These are phyloP conservation scores for Rhorus exstirpatorius DNA, from an alignment of 2,888 invertebrate species.

Conservation along the genomic window DNA sequence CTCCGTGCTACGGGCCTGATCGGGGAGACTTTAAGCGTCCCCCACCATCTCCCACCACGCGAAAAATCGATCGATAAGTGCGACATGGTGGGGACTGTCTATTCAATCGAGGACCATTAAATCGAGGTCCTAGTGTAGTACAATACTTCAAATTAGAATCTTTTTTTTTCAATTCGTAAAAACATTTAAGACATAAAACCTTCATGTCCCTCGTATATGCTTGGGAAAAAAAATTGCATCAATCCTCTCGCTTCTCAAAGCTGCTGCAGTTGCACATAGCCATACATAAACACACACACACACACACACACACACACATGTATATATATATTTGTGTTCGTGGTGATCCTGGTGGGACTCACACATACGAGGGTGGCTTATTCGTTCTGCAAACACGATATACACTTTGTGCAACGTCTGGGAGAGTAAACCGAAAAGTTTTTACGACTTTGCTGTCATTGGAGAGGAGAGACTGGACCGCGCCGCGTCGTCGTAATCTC, in stretches of 20 bases:
- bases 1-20: too few species aligned
- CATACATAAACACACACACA: neutral
- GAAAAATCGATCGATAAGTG: too few species aligned
- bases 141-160: too few species aligned
- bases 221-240: constrained; percentile 12
- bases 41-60: too few species aligned
- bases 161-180: neutral
- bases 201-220: neutral
- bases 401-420: neutral
- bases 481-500: constrained; percentile 44
- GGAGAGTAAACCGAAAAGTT: constrained; percentile 51
- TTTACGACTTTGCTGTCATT: constrained; percentile 38
- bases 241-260: constrained; percentile 18
- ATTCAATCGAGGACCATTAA: too few species aligned
- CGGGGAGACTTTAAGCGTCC: too few species aligned
- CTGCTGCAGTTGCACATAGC: constrained; percentile 48
- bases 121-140: too few species aligned
- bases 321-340: neutral
- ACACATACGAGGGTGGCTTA: constrained; percentile 28
- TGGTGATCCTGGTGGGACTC: neutral
- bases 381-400: constrained; percentile 18
- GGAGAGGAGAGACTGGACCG: constrained; percentile 25
- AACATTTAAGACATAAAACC: neutral
- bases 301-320: neutral
- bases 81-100: too few species aligned